A percentile compares a stretch with the other conserved stretches of the same genome.
These are phyloP conservation scores for Ceratosolen solmsi DNA, from an alignment of 1,140 invertebrate species.

Conservation along the genomic window DNA sequence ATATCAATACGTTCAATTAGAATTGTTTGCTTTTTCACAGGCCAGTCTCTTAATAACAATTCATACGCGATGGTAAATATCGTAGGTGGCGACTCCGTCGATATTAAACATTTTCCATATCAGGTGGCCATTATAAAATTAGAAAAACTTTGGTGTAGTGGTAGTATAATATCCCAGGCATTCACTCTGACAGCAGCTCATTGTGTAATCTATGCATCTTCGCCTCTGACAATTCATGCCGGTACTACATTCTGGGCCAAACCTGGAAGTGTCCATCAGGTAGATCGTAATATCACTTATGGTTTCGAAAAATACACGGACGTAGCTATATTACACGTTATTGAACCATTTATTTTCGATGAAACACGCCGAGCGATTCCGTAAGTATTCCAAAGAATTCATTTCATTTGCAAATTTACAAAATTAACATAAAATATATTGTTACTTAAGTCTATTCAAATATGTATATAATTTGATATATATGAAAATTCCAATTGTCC, in stretches of 20 bases:
- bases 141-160: slow-evolving; percentile 77
- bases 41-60: not conserved
- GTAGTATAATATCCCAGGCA: slow-evolving; percentile 50
- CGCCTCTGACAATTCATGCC: not conserved
- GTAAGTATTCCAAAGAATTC: not conserved
- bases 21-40: not conserved
- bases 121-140: slow-evolving; percentile 74
- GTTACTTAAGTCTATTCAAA: no score
- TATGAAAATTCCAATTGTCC: no score
- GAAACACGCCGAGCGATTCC: not conserved
- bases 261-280: not conserved
- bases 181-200: not conserved
- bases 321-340: not conserved
- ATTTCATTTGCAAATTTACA: not conserved
- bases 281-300: not conserved
- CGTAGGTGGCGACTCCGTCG: slow-evolving; percentile 76
- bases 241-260: not conserved
- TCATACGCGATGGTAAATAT: slow-evolving; percentile 63
- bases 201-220: not conserved
- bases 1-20: no score
- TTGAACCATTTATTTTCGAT: not conserved
- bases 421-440: not conserved
- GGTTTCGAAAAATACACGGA: not conserved
- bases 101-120: slow-evolving; percentile 76
- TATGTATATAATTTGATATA: no score